Percentiles rank a stretch among this genome's conserved stretches.
These are phyloP conservation scores for Hyaena hyaena DNA, from an alignment of 2,113 vertebrate species.

Conservation along the genomic window DNA sequence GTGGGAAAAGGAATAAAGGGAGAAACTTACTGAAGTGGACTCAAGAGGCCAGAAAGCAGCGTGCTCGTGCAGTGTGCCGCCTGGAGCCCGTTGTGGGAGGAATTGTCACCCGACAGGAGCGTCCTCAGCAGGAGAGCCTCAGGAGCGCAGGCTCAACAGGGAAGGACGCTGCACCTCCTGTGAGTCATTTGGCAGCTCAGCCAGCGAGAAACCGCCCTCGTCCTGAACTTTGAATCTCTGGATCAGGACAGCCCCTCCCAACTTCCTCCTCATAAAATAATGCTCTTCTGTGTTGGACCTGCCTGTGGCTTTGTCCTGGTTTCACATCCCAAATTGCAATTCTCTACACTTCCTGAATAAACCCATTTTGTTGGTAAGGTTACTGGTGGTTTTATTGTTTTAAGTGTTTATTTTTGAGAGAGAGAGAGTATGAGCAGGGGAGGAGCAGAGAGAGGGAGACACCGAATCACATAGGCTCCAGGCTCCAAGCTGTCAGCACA, in stretches of 20 bases:
- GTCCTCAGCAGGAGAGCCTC: background rate
- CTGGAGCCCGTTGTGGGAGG: no score
- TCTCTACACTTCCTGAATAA: background rate
- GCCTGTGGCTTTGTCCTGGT: background rate
- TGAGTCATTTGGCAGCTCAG: background rate
- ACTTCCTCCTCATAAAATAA: background rate
- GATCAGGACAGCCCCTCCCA: background rate
- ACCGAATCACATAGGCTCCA: no score
- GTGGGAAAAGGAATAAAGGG: background rate
- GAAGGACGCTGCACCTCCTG: background rate
- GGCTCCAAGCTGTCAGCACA: no score
- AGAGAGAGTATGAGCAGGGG: no score
- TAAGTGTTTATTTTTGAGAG: no score
- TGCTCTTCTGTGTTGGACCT: no score
- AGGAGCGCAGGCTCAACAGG: background rate
- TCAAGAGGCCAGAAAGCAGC: background rate
- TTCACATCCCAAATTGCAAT: accelerated
- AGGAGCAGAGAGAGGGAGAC: no score
- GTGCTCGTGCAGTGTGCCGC: accelerated
- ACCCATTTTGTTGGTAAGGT: background rate
- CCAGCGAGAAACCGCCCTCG: accelerated
- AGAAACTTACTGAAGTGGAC: background rate
- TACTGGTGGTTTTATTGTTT: background rate
- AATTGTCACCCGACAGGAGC: background rate
- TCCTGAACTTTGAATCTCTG: no score